Evolutionary conservation across 2,888 invertebrate genomes (phyloP).

Genomic region (Epistrophe grossulariae): DNA sequence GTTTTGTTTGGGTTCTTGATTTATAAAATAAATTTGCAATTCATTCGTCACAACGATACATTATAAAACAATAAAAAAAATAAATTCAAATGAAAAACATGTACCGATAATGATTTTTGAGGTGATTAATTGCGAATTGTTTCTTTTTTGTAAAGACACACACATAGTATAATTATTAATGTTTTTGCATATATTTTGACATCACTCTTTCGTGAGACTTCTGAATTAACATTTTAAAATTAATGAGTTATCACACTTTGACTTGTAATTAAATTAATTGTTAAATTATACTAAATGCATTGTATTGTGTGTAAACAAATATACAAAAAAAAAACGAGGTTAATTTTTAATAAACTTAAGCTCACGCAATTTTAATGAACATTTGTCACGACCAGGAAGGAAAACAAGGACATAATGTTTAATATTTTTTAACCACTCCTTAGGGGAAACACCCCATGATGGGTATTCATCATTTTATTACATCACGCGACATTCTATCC

Average conservation of each 20-base stretch:
- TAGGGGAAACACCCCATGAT: slow-evolving; percentile 63
- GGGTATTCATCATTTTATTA: slow-evolving; percentile 68
- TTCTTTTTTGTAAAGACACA: too few relatives aligned
- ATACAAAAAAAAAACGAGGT: not conserved
- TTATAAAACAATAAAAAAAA: too few relatives aligned
- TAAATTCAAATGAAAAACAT: too few relatives aligned
- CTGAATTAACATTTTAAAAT: slow-evolving; percentile 8
- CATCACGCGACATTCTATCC: slow-evolving; percentile 66
- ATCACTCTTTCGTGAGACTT: too few relatives aligned
- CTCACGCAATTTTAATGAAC: slow-evolving; percentile 58
- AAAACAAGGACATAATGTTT: slow-evolving; percentile 47
- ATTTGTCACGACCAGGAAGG: slow-evolving; percentile 57
- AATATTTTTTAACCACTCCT: slow-evolving; percentile 62
- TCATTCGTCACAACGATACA: too few relatives aligned
- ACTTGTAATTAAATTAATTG: slow-evolving; percentile 31
- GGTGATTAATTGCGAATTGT: too few relatives aligned
- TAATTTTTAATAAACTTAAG: slow-evolving; percentile 51
- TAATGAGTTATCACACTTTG: slow-evolving; percentile 23
- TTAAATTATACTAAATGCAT: slow-evolving; percentile 23
- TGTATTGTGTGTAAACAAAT: not conserved
- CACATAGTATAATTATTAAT: too few relatives aligned
- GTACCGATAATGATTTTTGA: too few relatives aligned
- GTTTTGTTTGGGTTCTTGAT: too few relatives aligned
- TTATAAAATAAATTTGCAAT: too few relatives aligned
- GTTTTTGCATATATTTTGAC: too few relatives aligned